Evolutionary conservation across 2,888 invertebrate genomes (phyloP), one percentile per base, ranked within the genome.

Genomic region (Psylliodes chrysocephalus): DNA sequence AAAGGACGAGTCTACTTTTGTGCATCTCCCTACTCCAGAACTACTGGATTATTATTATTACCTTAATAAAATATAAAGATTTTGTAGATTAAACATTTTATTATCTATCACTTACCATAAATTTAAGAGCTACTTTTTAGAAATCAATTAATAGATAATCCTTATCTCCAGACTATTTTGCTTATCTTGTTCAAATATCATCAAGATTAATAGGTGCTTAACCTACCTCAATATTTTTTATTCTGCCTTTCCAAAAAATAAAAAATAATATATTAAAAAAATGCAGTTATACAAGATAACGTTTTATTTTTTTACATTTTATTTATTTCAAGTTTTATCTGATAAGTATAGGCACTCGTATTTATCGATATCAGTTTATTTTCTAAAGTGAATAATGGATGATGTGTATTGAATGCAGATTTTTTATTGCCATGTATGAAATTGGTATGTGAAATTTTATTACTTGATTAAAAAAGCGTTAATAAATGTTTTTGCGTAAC

Each of bases 171-270:
- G 63, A 63, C 63, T 44, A 22, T 30, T 42, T 30, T 22, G 42
- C 35, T 57, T 51, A 51, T 61, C 30, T 54, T 6, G 14, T 19
- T 47, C 49, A 49, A 59, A 59, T 57, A 49, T 10, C 14, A 49
- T 57, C 10, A 10, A 59, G 38, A 59, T 57, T 59, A 47, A 40
- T 15, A 40, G 42, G 67, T 68, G 53, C 59, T 64, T 70, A 70
- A 71, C 71, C 71, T 71, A 71, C 71, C 71, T 64, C 64, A 71
- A 71, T 63, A 64, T 60, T 71, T 71, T 52, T 64, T 68, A 59
- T 60, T 55, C 42, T 44, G 22, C 8, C 54, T 25, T 38, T 30
- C 38, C 55, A 56, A 47, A 62, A 65, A n/a, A n/a, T n/a, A n/a
- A n/a, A n/a, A n/a, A n/a, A n/a, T n/a, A n/a, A n/a, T n/a, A n/a